Evolutionary conservation across 2,113 vertebrate species (phyloP), one percentile per base, ranked within the genome.

Genomic region (Scophthalmus maximus): DNA sequence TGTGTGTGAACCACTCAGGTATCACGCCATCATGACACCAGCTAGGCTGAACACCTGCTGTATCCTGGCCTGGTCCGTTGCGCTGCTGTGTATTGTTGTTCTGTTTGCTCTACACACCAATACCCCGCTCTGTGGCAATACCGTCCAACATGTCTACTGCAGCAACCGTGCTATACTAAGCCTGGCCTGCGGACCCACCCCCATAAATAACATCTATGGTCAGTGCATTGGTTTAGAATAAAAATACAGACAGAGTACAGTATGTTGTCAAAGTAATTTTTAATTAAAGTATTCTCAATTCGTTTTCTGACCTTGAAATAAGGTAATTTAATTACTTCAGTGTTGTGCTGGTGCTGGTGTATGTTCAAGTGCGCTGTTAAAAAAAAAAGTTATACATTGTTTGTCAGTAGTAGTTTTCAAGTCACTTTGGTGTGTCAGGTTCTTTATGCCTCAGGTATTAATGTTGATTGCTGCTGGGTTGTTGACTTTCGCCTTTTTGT

Each of bases 1-100:
- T 0, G 87, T 90, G 36, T 92, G 91, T 36, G 30, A 88, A 5
- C 84, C 87, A 0, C 86, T 92, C 63, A 74, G 83, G 69, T 92
- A 92, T 38, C 69, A 79, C n/a, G 0, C 69, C 65, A 88, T 92
- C 75, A 88, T 91, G 89, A 89, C 86, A 0, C 42, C 86, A 0
- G 42, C 68, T 6, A 68, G 73, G 29, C 56, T 92, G 46, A 59
- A 86, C 49, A 49, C 36, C 44, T 71, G 56, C 25, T 87, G 76
- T 10, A 27, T 32, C 11, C 62, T 86, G 65, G 81, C 89, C 78
- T 92, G 89, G 90, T 3, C 66, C 0, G 8, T 72, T 0, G 78
- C 90, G 15, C 5, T 87, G 51, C 22, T 88, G 46, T 52, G 63
- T 2, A 85, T 90, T 0, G 55, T 20, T 7, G 73, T 86, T 29